Conservation (phyloP, 2,113 vertebrate genomes). For the Solenodon paradoxus region DNA sequence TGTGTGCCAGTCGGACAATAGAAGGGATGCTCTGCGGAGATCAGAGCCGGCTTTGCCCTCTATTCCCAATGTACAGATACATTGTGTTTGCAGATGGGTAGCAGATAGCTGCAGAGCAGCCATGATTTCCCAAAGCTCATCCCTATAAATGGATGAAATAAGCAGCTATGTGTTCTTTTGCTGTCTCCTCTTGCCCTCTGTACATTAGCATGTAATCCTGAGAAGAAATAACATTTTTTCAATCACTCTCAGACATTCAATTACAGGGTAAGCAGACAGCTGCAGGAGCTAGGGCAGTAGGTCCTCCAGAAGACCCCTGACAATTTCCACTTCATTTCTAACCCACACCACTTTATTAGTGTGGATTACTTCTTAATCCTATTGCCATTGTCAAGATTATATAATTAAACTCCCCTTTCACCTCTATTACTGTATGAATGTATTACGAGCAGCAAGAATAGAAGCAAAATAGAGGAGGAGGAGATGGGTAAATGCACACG, state of each 20-base stretch:
- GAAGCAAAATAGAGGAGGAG: slow-evolving; percentile 77
- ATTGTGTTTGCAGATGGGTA: slow-evolving; percentile 95
- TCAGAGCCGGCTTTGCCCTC: slow-evolving; percentile 87
- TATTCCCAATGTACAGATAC: slow-evolving; percentile 89
- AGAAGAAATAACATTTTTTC: slow-evolving; percentile 94
- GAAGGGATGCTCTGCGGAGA: slow-evolving; percentile 89
- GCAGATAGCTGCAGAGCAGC: slow-evolving; percentile 85
- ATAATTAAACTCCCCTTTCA: slow-evolving; percentile 91
- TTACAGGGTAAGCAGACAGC: slow-evolving; percentile 91
- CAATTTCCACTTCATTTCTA: slow-evolving; percentile 90
- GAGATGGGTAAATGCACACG: slow-evolving; percentile 45
- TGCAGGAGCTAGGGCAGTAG: slow-evolving; percentile 85
- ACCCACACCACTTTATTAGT: slow-evolving; percentile 90
- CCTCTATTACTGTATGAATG: slow-evolving; percentile 87
- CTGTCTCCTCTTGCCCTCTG: slow-evolving; percentile 87
- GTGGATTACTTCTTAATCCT: slow-evolving; percentile 93
- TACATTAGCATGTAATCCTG: slow-evolving; percentile 94
- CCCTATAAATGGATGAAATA: slow-evolving; percentile 89
- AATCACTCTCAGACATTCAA: slow-evolving; percentile 93
- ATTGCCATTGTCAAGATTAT: slow-evolving; percentile 91
- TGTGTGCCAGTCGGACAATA: slow-evolving; percentile 97
- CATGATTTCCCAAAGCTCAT: slow-evolving; percentile 94
- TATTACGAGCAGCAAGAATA: slow-evolving; percentile 79
- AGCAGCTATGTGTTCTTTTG: slow-evolving; percentile 91
- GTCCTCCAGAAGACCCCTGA: slow-evolving; percentile 84